Evolutionary conservation across 2,797 vertebrate species (phyloP), one percentile per base, ranked within the genome.

Genomic region (Danio aesculapii): DNA sequence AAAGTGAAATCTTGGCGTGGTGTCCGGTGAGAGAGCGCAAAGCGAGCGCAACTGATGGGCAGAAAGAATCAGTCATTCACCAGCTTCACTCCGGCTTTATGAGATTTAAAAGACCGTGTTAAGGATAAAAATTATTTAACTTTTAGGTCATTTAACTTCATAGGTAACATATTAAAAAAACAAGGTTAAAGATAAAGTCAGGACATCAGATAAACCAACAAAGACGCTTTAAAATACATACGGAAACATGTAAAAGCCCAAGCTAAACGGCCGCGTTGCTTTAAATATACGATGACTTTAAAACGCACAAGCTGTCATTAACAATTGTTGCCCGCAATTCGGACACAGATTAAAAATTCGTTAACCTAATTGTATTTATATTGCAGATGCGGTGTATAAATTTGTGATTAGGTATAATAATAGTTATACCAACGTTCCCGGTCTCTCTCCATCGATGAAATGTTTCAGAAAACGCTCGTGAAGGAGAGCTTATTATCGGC

Each of bases 11-110:
- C 3, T 57, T 39, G 19, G 59, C 11, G 10, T 49, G 19, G 41
- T 44, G 17, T 4, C 43, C 0, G 13, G 77, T 47, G 78, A 73
- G 61, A 13, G 50, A 70, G 66, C 50, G 8, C 12, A 78, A 41
- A 49, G 50, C 8, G 63, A 53, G 49, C 8, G 44, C 30, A 8
- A 61, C 43, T 49, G 53, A 78, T 47, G 16, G 7, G 7, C 53
- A 19, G 53, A 19, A 30, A 70, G 13, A 68, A 39, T 68, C 43
- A 43, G 73, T 64, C 5, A 21, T 44, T 55, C n/a, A 61, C 57
- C 12, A 17, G 16, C 16, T 6, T 61, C 46, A 43, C 7, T 61
- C 5, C 44, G 17, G 76, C 0, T 69, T 30, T 57, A 12, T 14
- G 30, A 43, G 5, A 55, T 66, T 46, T 6, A 21, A 57, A 44